Evolutionary conservation across 2,797 vertebrate genomes (phyloP).

Genomic region (Pseudochaenichthys georgianus): DNA sequence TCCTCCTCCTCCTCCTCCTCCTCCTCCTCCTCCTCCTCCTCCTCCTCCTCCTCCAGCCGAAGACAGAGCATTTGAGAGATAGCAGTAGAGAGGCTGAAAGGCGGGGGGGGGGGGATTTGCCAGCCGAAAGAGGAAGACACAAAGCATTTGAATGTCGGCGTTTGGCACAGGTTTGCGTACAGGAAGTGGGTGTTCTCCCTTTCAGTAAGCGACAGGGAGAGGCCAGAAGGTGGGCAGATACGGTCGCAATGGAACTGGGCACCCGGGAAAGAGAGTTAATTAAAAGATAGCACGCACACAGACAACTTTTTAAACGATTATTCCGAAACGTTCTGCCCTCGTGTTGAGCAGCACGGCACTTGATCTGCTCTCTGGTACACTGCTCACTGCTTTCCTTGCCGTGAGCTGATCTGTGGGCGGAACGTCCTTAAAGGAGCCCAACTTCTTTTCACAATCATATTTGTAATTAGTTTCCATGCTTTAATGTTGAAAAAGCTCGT

Average conservation of each 20-base stretch:
- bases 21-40: too few species aligned
- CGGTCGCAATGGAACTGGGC: constrained; percentile 50
- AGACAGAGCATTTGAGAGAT: constrained; percentile 30
- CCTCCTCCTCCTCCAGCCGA: constrained; percentile 14
- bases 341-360: constrained; percentile 22
- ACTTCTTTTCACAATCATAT: too few species aligned
- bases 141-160: constrained; percentile 68
- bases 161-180: constrained; percentile 53
- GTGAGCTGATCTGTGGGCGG: too few species aligned
- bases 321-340: constrained; percentile 29
- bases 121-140: constrained; percentile 59
- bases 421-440: too few species aligned
- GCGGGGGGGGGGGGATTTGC: constrained; percentile 57
- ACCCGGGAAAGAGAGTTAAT: constrained; percentile 50
- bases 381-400: constrained; percentile 24
- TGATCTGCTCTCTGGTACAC: constrained; percentile 26
- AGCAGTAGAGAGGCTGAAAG: constrained; percentile 12
- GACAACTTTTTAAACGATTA: constrained; percentile 32
- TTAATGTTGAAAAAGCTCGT: too few species aligned
- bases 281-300: constrained; percentile 46
- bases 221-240: constrained; percentile 40
- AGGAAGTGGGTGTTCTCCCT: constrained; percentile 42
- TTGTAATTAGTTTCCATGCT: too few species aligned
- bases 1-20: neutral
- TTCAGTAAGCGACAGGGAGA: constrained; percentile 17